Percentiles rank a stretch among this genome's conserved stretches.
phyloP scores from a whole-genome alignment of 2,888 invertebrate species.

The Trichogramma dendrolimi region DNA sequence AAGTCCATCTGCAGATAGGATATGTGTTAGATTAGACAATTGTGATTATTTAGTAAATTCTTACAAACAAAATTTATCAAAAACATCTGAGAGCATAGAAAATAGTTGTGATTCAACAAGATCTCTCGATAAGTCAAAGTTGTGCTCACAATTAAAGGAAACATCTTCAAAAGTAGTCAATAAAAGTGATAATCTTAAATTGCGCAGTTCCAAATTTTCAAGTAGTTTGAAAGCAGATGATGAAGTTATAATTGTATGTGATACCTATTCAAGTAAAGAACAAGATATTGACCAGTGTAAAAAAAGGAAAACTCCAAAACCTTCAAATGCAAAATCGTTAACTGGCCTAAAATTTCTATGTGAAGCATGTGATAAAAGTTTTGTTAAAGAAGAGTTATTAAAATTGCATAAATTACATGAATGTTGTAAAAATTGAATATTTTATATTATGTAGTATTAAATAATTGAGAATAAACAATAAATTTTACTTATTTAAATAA shows the following conservation, averaged over 20 bases:
- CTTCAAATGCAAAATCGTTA: constrained; percentile 1
- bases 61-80: neutral
- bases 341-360: constrained; percentile 22
- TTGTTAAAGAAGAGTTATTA: constrained; percentile 17
- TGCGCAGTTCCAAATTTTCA: no score
- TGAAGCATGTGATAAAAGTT: constrained; percentile 23
- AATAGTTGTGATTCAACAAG: neutral
- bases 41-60: constrained; percentile 29
- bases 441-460: neutral
- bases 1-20: constrained; percentile 5
- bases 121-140: neutral
- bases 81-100: neutral
- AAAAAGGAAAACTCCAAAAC: constrained; percentile 12
- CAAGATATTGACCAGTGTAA: constrained; percentile 6
- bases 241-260: no score
- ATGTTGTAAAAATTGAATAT: constrained; percentile 20
- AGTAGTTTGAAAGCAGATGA: no score
- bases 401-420: constrained; percentile 19
- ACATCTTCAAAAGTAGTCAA: neutral
- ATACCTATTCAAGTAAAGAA: neutral
- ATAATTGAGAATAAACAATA: neutral
- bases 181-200: no score
- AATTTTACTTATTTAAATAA: neutral
- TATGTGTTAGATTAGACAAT: constrained; percentile 25
- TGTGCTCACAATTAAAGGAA: constrained; percentile 10